These are phyloP conservation scores for Hipparchia semele DNA, from an alignment of 2,888 invertebrate genomes.

Conservation along the genomic window DNA sequence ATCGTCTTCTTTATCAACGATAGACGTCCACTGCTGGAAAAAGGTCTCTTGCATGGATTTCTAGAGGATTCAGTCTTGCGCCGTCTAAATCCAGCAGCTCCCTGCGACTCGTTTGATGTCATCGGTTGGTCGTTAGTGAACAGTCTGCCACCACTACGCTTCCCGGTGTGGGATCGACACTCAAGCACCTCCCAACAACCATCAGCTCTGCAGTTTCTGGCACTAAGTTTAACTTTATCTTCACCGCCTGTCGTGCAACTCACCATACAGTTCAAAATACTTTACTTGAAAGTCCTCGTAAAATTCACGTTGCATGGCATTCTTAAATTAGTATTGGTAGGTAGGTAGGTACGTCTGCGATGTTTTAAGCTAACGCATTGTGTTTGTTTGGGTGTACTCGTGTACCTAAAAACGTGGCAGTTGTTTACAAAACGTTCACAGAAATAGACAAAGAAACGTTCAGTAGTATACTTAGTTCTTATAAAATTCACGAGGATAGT, in stretches of 20 bases:
- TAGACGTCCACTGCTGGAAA: no score
- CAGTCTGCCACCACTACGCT: no score
- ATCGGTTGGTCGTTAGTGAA: no score
- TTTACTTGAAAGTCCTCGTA: conserved; percentile 14
- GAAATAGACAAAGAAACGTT: conserved; percentile 15
- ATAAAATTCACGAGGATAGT: no score
- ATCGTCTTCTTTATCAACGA: no score
- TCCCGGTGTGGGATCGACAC: no score
- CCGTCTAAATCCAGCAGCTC: no score
- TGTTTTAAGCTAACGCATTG: conserved; percentile 1
- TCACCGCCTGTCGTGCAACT: neutral
- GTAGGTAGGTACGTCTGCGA: neutral
- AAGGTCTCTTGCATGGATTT: no score
- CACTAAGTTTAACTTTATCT: neutral
- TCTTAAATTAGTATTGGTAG: conserved; percentile 4
- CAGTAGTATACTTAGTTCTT: neutral
- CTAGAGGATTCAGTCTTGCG: no score
- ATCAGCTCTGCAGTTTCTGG: no score
- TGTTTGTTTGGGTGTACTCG: neutral
- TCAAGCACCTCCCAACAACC: no score
- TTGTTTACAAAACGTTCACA: conserved; percentile 12
- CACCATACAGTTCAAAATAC: conserved; percentile 24
- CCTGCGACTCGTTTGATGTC: no score
- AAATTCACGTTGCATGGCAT: conserved; percentile 21
- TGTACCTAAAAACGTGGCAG: neutral